Evolutionary conservation across 2,888 invertebrate genomes (phyloP), one percentile per base, ranked within the genome.

Genomic region (Drosophila melanosoma): DNA sequence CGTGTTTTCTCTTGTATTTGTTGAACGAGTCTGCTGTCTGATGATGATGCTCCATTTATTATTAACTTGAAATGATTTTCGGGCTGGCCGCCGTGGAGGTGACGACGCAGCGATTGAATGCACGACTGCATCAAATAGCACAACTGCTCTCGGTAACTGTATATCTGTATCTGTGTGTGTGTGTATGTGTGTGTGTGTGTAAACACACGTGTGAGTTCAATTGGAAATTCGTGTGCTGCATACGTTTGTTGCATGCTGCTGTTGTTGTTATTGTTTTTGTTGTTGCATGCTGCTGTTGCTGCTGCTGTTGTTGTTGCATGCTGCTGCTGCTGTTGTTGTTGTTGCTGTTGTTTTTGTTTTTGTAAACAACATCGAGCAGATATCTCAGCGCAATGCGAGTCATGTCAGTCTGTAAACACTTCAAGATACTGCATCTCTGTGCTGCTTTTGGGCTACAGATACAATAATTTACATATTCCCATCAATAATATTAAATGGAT

Each of bases 171-270:
- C 15, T 48, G 48, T 38, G 38, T 48, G 33, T 38, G 33, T 57
- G 63, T 49, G 65, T 64, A 53, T 67, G 45, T 59, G 36, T 58
- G 38, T 69, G 64, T 74, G 65, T 73, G 65, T 69, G 76, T 81
- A 81, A 79, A 76, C 74, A 87, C 82, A 90, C 90, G 87, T 89
- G 90, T 87, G 78, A 88, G 91, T 87, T 91, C 92, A 91, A 91
- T 92, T 91, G 91, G 92, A 91, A 92, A 91, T 91, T 92, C 91
- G 92, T 91, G 92, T 91, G 91, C 90, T 82, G 89, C 86, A 85
- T 90, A 79, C 86, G 76, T 56, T 52, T 84, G 76, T 56, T 49
- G 53, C 20, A 69, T 71, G 64, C 65, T 81, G 81, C 79, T 89
- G 79, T 76, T 79, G 68, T 70, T 73, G 85, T 64, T 81, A 17